These are phyloP conservation scores for Patagioenas fasciata DNA, from an alignment of 2,113 vertebrate species.

Conservation along the genomic window DNA sequence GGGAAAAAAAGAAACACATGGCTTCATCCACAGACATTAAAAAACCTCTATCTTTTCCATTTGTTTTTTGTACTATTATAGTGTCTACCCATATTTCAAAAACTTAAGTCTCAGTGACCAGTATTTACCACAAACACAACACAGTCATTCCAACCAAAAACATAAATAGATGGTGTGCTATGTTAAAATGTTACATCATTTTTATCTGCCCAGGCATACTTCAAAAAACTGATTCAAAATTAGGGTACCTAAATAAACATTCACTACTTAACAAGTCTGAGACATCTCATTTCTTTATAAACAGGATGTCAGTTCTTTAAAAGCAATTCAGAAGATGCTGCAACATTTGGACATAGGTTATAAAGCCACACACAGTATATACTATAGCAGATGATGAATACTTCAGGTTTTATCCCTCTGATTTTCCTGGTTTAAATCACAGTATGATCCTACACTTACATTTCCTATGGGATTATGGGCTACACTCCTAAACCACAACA, in stretches of 20 bases:
- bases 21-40: background rate
- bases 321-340: background rate
- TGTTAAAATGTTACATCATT: background rate
- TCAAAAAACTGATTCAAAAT: background rate
- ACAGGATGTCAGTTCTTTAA: background rate
- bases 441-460: background rate
- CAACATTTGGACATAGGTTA: background rate
- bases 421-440: slow-evolving; percentile 59
- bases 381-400: slow-evolving; percentile 30
- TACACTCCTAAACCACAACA: background rate
- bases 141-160: background rate
- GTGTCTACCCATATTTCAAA: background rate
- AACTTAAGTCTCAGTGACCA: background rate
- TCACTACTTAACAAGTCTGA: background rate
- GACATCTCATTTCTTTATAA: background rate
- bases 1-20: accelerated
- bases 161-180: background rate
- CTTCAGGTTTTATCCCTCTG: slow-evolving; percentile 27
- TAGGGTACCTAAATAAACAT: background rate
- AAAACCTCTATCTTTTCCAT: background rate
- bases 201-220: accelerated
- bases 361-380: slow-evolving; percentile 34
- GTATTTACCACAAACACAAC: background rate
- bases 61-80: background rate
- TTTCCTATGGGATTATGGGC: background rate